Base-by-base conservation (phyloP, 2,888 invertebrate species). In the Xestia rhomboidea region DNA sequence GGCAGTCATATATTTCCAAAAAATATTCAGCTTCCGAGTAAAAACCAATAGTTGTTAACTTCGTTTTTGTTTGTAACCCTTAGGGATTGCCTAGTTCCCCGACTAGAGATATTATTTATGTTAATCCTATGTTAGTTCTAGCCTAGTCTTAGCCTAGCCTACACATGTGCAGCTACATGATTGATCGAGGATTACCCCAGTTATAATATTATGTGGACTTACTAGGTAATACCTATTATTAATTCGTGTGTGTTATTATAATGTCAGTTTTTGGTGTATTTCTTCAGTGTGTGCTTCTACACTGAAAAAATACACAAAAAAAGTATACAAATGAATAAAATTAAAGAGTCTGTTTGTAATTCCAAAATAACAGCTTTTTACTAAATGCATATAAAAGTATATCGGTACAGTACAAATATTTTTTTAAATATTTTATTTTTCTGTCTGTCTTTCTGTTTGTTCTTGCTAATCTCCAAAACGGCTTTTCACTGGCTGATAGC, bases 121-220 rank as follows among this genome's bases (percentile, higher is more conserved):
- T 74, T 82, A 74, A 84, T 82, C 73, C 73, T 49, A 11, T 54
- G 70, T 72, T 73, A 81, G 75, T 68, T 49, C 62, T 81, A 81
- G 72, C 41, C 27, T 81, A 77, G 74, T 46, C n/a, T 74, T 18
- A 62, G 30, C 46, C 15, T 68, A 51, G 46, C 44, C 27, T 57
- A 68, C 64, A 81, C 46, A 54, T 71, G 69, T 63, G 54, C 49
- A 72, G 41, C 62, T 70, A 68, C 57, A 78, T 82, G 82, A 85
- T 81, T 78, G 82, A 84, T 76, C 62, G 75, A 57, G 82, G 51
- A 78, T 78, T 76, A 85, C 49, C 1, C 70, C 0, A 72, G 68
- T 66, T 54, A 62, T 85, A 62, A 44, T 63, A 27, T 66, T 64
- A 51, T 11, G 7, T 49, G 34, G 18, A 70, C 4, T 62, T 18